phyloP scores from a whole-genome alignment of 2,113 vertebrate species.

The Misgurnus mizolepis region DNA sequence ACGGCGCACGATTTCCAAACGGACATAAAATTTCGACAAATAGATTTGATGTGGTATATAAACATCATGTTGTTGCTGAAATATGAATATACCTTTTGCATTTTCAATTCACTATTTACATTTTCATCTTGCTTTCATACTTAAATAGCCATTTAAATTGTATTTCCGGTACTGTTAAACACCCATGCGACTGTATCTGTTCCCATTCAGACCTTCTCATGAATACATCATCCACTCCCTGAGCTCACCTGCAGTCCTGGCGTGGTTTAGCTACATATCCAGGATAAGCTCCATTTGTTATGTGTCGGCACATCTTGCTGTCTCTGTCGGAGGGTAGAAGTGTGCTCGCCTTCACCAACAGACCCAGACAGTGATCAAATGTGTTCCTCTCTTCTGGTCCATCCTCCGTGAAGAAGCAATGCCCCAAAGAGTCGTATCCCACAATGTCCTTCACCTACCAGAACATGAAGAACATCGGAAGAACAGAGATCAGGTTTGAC shows the following conservation, averaged over 20 bases:
- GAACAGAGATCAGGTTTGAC: background rate
- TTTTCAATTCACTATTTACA: no score
- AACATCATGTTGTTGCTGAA: no score
- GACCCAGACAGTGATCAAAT: constrained; percentile 91
- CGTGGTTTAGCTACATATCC: constrained; percentile 93
- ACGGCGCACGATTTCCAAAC: no score
- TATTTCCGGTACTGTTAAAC: no score
- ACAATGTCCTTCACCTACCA: constrained; percentile 89
- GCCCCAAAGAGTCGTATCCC: constrained; percentile 88
- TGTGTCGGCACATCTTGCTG: constrained; percentile 89
- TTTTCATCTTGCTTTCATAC: no score
- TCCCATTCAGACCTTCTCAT: background rate
- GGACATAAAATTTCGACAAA: no score
- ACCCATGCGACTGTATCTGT: background rate
- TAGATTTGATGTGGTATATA: no score
- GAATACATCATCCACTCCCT: background rate
- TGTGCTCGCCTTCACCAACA: constrained; percentile 86
- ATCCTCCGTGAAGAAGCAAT: constrained; percentile 96
- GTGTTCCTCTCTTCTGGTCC: constrained; percentile 96
- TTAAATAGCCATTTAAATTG: no score
- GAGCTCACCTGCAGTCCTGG: constrained; percentile 89
- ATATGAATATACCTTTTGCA: no score
- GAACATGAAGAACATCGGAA: background rate
- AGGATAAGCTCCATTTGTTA: constrained; percentile 85
- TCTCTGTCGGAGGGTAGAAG: constrained; percentile 93